Base-by-base conservation (phyloP, 92 coral and sea anemone genomes). In the Hydrozoanthus gracilis region DNA sequence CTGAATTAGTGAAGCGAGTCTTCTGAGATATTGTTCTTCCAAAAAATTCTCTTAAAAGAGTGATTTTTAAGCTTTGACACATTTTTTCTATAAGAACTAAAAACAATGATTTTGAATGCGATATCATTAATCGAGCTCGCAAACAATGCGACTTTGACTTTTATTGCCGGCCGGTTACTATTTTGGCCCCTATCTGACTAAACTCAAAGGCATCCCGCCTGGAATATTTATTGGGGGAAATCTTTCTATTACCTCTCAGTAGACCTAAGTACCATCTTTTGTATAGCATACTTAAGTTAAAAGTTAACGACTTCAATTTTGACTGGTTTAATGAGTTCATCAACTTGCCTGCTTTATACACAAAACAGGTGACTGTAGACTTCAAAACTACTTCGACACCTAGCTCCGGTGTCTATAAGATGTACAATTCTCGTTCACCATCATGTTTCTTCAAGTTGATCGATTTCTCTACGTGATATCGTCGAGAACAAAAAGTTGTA, bases 51-150 rank as follows among this genome's bases (percentile, higher is more conserved):
- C 44, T 39, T 64, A 56, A 10, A 15, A 35, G 51, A 60, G 6
- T 60, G 51, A 78, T 78, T 35, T n/a, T 47, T n/a, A 46, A 27
- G 44, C n/a, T 18, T 60, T 78, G 55, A 44, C 52, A 12, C 39
- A 56, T 78, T 65, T 78, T 39, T 65, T 48, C 39, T 27, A 27
- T 45, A 47, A 13, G 51, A 45, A 78, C 15, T 9, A 17, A 27
- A 58, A 78, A 51, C 68, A 60, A 78, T 78, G 18, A 4, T 15
- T 45, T 61, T 52, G 16, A 52, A 49, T 78, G 35, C 83, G 58
- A 78, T 78, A 78, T 78, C 50, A 55, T 46, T 62, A 7, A 45
- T 45, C 56, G 83, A 39, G 52, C 44, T 16, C 17, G 51, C 14
- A 78, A 60, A 62, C 51, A 78, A 78, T 12, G 51, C 46, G 7